A percentile compares a stretch with the other conserved stretches of the same genome.
These are phyloP conservation scores for Muntiacus muntjak DNA, from an alignment of 2,113 vertebrate genomes.

Conservation along the genomic window DNA sequence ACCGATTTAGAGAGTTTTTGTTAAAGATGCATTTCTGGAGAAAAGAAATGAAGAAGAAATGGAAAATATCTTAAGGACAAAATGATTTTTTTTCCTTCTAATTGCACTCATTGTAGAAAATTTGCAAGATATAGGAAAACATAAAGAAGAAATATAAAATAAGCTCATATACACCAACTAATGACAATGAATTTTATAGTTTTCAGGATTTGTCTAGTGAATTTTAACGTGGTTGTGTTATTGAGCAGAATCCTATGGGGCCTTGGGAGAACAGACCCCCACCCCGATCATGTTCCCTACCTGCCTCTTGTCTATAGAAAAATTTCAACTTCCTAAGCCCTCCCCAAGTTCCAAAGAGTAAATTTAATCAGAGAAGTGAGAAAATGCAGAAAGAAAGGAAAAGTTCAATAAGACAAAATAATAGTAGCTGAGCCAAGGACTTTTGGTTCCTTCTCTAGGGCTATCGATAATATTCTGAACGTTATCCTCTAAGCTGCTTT, in stretches of 20 bases:
- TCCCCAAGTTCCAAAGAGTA: background rate
- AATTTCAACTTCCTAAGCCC: background rate
- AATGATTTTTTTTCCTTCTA: background rate
- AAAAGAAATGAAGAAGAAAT: background rate
- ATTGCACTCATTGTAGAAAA: background rate
- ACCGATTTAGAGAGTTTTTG: background rate
- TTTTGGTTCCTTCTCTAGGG: background rate
- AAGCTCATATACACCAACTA: too few relatives aligned
- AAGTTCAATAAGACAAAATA: background rate
- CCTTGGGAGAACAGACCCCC: background rate
- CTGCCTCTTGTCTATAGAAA: background rate
- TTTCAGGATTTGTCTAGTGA: background rate
- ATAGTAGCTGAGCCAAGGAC: background rate
- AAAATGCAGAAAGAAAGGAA: background rate
- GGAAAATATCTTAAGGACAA: background rate
- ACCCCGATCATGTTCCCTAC: fast-evolving
- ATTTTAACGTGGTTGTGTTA: background rate
- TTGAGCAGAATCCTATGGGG: background rate
- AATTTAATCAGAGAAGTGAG: background rate
- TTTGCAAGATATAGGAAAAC: background rate
- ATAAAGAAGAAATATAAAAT: background rate
- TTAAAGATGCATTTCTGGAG: background rate
- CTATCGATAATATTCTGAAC: background rate
- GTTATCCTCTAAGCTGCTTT: background rate
- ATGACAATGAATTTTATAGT: background rate